phyloP scores from a whole-genome alignment of 2,113 vertebrate species.

The Emberiza fucata region DNA sequence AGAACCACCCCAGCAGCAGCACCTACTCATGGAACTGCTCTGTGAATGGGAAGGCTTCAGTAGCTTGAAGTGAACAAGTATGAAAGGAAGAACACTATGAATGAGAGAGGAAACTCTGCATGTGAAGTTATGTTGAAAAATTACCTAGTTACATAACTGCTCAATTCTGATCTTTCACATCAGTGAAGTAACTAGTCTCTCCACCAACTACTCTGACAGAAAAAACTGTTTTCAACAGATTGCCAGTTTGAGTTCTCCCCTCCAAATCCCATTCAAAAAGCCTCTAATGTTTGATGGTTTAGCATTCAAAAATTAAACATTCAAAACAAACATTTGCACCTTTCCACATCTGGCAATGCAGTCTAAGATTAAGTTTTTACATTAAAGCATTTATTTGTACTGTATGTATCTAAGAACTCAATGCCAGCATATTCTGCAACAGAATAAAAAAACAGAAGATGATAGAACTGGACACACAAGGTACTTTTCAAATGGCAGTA shows the following conservation, averaged over 20 bases:
- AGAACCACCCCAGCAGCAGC: accelerated
- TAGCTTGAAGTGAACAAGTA: background rate
- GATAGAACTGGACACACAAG: background rate
- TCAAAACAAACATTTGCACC: background rate
- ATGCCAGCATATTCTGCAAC: background rate
- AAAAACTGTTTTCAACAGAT: background rate
- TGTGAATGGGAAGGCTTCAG: background rate
- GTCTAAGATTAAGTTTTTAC: background rate
- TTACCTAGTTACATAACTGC: background rate
- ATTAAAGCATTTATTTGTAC: background rate
- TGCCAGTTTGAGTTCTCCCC: background rate
- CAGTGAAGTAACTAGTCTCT: background rate
- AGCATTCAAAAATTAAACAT: background rate
- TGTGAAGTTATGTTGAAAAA: background rate
- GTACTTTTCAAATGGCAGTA: background rate
- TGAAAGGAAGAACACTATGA: background rate
- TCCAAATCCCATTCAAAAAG: background rate
- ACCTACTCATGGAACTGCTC: background rate
- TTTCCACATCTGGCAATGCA: background rate
- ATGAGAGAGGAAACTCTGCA: background rate
- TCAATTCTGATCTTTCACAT: background rate
- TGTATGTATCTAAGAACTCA: background rate
- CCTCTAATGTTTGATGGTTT: background rate
- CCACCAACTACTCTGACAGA: background rate
- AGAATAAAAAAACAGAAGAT: background rate